These are phyloP conservation scores for Drosophila tsacasi DNA, from an alignment of 1,140 invertebrate genomes.

Conservation along the genomic window DNA sequence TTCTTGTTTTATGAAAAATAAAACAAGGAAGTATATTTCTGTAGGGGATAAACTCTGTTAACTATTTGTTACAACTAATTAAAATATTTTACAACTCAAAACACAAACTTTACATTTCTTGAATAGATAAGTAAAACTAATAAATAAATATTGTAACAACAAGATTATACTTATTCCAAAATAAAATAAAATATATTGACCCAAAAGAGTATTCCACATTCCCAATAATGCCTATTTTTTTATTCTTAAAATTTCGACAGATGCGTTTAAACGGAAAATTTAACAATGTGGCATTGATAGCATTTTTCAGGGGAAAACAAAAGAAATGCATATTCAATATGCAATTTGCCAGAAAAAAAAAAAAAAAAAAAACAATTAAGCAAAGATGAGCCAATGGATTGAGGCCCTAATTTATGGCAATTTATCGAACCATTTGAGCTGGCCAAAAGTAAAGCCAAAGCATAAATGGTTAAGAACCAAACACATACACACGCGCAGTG, in stretches of 20 bases:
- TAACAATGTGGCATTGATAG: constrained; percentile 51
- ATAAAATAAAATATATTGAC: no score
- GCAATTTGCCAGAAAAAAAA: constrained; percentile 23
- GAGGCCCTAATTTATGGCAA: constrained; percentile 48
- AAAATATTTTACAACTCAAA: neutral
- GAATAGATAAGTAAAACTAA: neutral
- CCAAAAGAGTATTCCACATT: constrained; percentile 3
- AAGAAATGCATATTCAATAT: constrained; percentile 29
- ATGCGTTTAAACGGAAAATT: constrained; percentile 39
- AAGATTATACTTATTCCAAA: neutral
- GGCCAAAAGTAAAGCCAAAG: constrained; percentile 10
- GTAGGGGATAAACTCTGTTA: no score
- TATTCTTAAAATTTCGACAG: constrained; percentile 14
- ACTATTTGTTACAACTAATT: no score
- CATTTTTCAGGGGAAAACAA: constrained; percentile 22
- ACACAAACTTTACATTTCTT: no score
- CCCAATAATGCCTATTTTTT: neutral
- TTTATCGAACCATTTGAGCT: constrained; percentile 46
- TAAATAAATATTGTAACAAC: neutral
- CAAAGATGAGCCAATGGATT: constrained; percentile 25
- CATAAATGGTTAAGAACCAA: constrained; percentile 24
- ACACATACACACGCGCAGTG: constrained; percentile 1
- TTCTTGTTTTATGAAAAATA: neutral
- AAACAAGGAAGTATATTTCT: no score
- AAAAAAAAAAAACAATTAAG: constrained; percentile 50